Conservation (phyloP, 1,140 invertebrate species). For the Heliconius congener region DNA sequence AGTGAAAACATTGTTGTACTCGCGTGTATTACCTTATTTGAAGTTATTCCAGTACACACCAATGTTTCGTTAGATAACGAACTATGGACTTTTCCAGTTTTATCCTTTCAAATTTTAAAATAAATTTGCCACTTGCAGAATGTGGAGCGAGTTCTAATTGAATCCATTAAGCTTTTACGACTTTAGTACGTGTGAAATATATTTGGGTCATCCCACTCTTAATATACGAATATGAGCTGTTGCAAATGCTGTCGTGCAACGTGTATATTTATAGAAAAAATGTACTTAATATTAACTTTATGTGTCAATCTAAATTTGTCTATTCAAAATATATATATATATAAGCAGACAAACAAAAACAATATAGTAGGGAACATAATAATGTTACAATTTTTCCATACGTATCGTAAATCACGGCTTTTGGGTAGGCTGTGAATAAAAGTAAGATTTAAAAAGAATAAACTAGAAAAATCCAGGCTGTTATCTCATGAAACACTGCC, state of each 20-base stretch:
- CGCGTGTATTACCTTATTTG: conserved; percentile 14
- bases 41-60: conserved; percentile 17
- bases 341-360: neutral
- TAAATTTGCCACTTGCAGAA: conserved; percentile 21
- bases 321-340: neutral
- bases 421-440: neutral
- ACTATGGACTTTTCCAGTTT: conserved; percentile 15
- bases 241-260: neutral
- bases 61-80: conserved; percentile 22
- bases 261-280: neutral
- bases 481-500: conserved; percentile 13
- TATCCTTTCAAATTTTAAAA: conserved; percentile 25
- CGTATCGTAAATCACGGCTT: neutral
- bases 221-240: neutral
- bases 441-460: conserved; percentile 7
- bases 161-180: conserved; percentile 26
- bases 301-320: neutral
- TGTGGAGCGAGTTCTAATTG: conserved; percentile 28
- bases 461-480: conserved; percentile 12
- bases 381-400: neutral
- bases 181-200: conserved; percentile 23
- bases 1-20: conserved; percentile 32
- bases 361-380: neutral
- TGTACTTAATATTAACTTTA: neutral
- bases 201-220: conserved; percentile 7